Conservation (phyloP, 2,888 invertebrate species). For the Archaeoteleia sp. region DNA sequence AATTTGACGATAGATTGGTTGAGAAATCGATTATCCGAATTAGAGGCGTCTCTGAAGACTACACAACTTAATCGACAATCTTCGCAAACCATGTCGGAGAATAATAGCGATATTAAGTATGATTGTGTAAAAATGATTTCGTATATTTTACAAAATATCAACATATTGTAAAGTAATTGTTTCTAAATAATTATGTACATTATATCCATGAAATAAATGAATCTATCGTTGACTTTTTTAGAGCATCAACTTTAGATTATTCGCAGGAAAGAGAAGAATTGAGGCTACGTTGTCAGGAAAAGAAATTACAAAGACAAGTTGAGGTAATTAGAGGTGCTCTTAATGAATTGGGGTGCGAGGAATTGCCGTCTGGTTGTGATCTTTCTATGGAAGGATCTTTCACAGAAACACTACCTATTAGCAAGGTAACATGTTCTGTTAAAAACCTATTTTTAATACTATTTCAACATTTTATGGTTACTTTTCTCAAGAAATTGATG, state of each 20-base stretch:
- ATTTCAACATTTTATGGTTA: no score
- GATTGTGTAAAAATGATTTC: no score
- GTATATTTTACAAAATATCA: no score
- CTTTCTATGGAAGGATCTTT: constrained; percentile 75
- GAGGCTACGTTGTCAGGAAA: constrained; percentile 87
- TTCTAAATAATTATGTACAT: background rate
- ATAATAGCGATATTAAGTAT: constrained; percentile 68
- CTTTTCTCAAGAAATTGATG: no score
- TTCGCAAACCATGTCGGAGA: constrained; percentile 61
- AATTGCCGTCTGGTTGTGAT: constrained; percentile 90
- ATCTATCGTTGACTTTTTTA: constrained; percentile 44
- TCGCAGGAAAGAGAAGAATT: constrained; percentile 80
- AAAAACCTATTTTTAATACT: no score
- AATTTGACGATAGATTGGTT: constrained; percentile 94
- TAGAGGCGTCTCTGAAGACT: constrained; percentile 87
- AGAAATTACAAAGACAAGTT: constrained; percentile 87
- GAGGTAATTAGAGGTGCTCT: constrained; percentile 90
- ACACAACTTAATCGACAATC: constrained; percentile 80
- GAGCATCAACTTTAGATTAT: constrained; percentile 67
- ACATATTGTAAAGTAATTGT: no score
- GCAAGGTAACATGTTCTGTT: no score
- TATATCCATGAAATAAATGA: constrained; percentile 4
- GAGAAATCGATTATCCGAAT: constrained; percentile 84
- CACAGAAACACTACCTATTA: constrained; percentile 66
- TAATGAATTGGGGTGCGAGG: constrained; percentile 91